A percentile compares a stretch with the other conserved stretches of the same genome.
These are phyloP conservation scores for Drosophila fungiperda DNA, from an alignment of 2,888 invertebrate species.

Conservation along the genomic window DNA sequence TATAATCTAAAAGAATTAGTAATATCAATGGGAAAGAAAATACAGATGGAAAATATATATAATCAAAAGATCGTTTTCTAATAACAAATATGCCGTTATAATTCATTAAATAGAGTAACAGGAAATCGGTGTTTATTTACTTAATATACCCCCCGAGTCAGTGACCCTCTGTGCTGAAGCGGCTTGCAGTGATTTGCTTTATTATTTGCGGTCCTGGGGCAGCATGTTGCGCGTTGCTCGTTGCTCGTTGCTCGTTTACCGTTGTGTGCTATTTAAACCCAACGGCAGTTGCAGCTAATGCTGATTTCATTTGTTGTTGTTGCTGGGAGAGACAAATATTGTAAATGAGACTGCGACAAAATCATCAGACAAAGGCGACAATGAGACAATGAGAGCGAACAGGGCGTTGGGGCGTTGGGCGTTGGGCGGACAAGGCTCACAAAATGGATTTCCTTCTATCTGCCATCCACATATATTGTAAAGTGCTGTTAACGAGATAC, in stretches of 20 bases:
- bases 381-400: slow-evolving; percentile 51
- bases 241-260: slow-evolving; percentile 13
- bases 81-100: neutral
- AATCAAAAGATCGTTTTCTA: neutral
- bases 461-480: slow-evolving; percentile 39
- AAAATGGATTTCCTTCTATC: slow-evolving; percentile 24
- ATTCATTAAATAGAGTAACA: slow-evolving; percentile 11
- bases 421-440: slow-evolving; percentile 21
- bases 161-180: slow-evolving; percentile 11
- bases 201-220: slow-evolving; percentile 63
- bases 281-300: slow-evolving; percentile 63
- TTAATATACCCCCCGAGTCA: neutral
- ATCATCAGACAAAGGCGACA: slow-evolving; percentile 66
- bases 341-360: slow-evolving; percentile 77
- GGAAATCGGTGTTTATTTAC: neutral
- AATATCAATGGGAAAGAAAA: neutral
- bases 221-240: slow-evolving; percentile 39
- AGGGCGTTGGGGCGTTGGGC: neutral
- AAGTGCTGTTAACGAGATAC: slow-evolving; percentile 67
- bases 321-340: slow-evolving; percentile 64
- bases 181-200: slow-evolving; percentile 56
- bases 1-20: neutral
- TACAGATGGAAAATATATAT: neutral
- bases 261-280: slow-evolving; percentile 35
- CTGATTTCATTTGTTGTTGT: slow-evolving; percentile 56